Evolutionary conservation across 2,113 vertebrate species (phyloP).

Genomic region (Grantiella picta): DNA sequence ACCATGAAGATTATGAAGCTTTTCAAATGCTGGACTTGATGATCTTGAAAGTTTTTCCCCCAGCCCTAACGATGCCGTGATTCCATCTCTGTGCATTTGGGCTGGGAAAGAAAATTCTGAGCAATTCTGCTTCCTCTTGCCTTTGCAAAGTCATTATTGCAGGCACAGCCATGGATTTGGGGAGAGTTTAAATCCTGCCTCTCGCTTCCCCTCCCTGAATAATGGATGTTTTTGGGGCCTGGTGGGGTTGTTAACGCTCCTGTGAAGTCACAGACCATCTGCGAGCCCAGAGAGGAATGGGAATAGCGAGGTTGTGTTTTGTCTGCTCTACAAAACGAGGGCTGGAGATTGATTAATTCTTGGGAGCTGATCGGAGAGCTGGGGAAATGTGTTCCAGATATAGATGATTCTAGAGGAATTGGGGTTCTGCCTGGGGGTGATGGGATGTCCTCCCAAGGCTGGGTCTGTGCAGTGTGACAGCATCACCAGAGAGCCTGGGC

Average conservation of each 20-base stretch:
- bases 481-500: neutral
- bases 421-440: neutral
- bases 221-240: neutral
- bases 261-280: conserved; percentile 1
- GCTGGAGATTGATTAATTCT: neutral
- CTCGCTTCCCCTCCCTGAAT: neutral
- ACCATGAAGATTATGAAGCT: neutral
- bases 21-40: neutral
- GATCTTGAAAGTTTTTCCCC: neutral
- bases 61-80: neutral
- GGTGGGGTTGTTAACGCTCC: neutral
- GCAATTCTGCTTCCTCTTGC: neutral
- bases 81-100: neutral
- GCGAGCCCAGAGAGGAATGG: neutral
- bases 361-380: neutral
- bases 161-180: neutral
- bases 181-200: neutral
- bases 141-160: neutral
- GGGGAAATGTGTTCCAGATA: neutral
- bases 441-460: neutral
- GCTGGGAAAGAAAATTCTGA: neutral
- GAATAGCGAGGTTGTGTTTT: neutral
- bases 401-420: accelerated
- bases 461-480: neutral
- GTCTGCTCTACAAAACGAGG: neutral